Evolutionary conservation across 2,113 vertebrate species (phyloP), one percentile per base, ranked within the genome.

Genomic region (Phaethornis superciliosus): DNA sequence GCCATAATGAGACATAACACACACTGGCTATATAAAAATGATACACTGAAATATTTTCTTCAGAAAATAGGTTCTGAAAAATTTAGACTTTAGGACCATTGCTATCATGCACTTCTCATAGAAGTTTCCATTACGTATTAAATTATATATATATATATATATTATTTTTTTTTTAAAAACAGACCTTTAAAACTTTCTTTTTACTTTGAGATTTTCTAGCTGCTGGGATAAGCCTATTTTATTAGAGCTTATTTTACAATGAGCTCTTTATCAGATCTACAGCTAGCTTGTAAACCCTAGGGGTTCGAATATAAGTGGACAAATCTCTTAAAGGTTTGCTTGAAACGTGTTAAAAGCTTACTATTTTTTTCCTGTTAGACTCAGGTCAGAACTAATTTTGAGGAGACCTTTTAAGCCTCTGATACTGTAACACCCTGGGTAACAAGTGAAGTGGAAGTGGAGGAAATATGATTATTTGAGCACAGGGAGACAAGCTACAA

Each of bases 191-290:
- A 90, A 87, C 32, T 94, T 82, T 54, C 21, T 90, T 97, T 95
- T 96, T 94, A 95, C 49, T 89, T 86, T 71, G 55, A 81, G 71
- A 91, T 70, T 96, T 93, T 87, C 35, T 56, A 47, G 16, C 75
- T 90, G 46, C n/a, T 62, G 52, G 22, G 56, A 67, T 78, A 93
- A 81, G 16, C 52, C n/a, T 78, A 42, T 69, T 87, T 69, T 90
- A 90, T 90, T 87, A 81, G 62, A 96, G 67, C 56, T 95, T 92
- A 77, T 94, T 96, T 96, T 96, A 78, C 72, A 94, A 95, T 65
- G 74, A 95, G 52, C 10, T 88, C 83, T 97, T 96, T 91, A 91
- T 94, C 70, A 94, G 90, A 85, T 76, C 65, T 89, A 10, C 16
- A 17, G 24, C 54, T 72, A 71, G 44, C 44, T 95, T 79, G 28